Conservation (phyloP, 30 jellyfish, hydroid and myxozoan species). For the Sanderia malayensis region DNA sequence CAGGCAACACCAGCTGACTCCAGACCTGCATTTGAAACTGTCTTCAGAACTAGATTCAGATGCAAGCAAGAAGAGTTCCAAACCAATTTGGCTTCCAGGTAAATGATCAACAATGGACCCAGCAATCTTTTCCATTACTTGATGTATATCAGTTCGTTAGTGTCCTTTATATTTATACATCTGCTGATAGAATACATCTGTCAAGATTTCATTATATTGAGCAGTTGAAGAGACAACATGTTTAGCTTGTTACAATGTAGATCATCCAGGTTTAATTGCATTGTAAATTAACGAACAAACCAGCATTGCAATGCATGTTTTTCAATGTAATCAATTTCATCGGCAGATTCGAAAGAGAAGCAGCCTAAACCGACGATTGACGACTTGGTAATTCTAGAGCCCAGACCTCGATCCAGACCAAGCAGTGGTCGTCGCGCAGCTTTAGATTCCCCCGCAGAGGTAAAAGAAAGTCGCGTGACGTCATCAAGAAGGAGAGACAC, state of each 20-base stretch:
- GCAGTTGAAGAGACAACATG: neutral
- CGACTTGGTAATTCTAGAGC: neutral
- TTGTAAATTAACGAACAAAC: neutral
- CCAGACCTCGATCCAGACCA: slow-evolving; percentile 62
- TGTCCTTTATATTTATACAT: no score
- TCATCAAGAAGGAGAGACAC: slow-evolving; percentile 44
- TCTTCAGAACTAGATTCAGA: neutral
- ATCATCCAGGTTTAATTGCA: neutral
- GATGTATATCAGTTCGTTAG: no score
- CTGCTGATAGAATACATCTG: no score
- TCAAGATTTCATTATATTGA: no score
- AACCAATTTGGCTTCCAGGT: slow-evolving; percentile 46
- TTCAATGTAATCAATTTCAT: no score
- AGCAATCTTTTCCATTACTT: no score
- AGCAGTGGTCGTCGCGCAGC: slow-evolving; percentile 73
- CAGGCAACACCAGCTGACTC: neutral
- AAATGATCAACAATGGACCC: no score
- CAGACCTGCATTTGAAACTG: neutral
- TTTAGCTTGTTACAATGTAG: neutral
- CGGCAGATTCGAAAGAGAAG: neutral
- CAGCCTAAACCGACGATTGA: neutral
- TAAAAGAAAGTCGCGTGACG: slow-evolving; percentile 1
- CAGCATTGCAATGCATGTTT: neutral
- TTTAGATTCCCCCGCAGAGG: slow-evolving; percentile 21
- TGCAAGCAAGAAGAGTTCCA: neutral